Evolutionary conservation across 2,113 vertebrate genomes (phyloP), one percentile per base, ranked within the genome.

Genomic region (Maccullochella peelii): DNA sequence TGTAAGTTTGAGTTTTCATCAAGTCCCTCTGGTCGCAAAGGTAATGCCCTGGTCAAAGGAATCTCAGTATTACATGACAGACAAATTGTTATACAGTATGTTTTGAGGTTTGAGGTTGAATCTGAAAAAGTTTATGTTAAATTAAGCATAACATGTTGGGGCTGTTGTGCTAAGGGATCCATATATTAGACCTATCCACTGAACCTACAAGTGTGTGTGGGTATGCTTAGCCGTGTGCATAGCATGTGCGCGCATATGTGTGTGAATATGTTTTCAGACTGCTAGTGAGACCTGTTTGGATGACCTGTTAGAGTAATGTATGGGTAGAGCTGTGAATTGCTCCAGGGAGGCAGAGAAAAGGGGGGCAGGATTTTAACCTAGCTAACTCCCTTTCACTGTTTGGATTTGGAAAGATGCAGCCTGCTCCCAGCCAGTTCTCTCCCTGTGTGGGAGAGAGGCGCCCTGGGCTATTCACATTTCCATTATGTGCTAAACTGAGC

Each of bases 1-100:
- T 93, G 98, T 99, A 93, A 99, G 98, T 98, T 59, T 61, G 21
- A 83, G 40, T 52, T 79, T 83, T 69, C 61, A 63, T 70, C 10
- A 4, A 57, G 25, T 67, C 25, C 49, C 66, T 68, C 7, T 57
- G 42, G 88, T 57, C 68, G 6, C 30, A 59, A 58, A 75, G 54
- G 21, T 87, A 71, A 54, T 61, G 20, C n/a, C 30, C 49, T 52
- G 47, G 77, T 82, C 50, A 79, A 38, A 38, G 57, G 27, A 47
- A 68, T 70, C 44, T 69, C 33, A 30, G 20, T 61, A 55, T 52
- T 63, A 73, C 78, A 55, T 89, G 73, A 80, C 52, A 55, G 50
- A 21, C 49, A 69, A 58, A 70, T 15, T 49, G 57, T 59, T 77
- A 49, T 65, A 20, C 67, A 79, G 10, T 7, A 38, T 40, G 49